Base-by-base conservation (phyloP, 2,113 vertebrate species). In the Gulo gulo region DNA sequence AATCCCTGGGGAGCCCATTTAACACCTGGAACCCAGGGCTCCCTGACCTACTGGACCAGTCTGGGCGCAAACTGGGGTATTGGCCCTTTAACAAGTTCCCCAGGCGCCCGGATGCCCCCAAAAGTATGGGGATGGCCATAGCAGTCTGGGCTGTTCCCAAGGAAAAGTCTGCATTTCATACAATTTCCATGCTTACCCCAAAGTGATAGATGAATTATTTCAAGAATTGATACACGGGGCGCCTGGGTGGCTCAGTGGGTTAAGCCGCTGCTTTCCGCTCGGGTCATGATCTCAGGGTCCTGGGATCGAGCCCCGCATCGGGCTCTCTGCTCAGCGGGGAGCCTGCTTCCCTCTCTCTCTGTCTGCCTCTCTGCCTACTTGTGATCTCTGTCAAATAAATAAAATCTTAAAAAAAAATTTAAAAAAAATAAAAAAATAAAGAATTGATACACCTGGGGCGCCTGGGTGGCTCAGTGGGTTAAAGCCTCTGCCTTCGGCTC, bases 61-160 rank as follows among this genome's bases (percentile, higher is more conserved):
- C 3, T 2, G 52, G 67, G 82, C 55, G 52, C 85, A 61, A 50
- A 74, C 45, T 36, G 12, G 42, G 74, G 31, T 69, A 65, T 16
- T 31, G 31, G 87, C 34, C 76, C 90, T 90, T 95, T 95, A 97
- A 96, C 81, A 93, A 94, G 89, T 78, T 97, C 94, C 88, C 87
- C 26, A 26, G 74, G 83, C 76, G 16, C 65, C 23, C 69, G 26
- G 26, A 82, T 91, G 59, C 88, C 88, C 45, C 55, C 88, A 52
- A 94, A 93, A 42, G 57, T 50, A 2, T 69, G 73, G 85, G 69
- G 57, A 81, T 61, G 16, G 8, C 67, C 65, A 31, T 10, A 1
- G 1, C 20, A 20, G 18, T 57, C 79, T 87, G 36, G 26, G 47
- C 55, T 59, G 34, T 73, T 83, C 26, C 61, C 76, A 29, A 63